Base-by-base conservation (phyloP, 92 coral and sea anemone genomes). In the Nematostella vectensis region DNA sequence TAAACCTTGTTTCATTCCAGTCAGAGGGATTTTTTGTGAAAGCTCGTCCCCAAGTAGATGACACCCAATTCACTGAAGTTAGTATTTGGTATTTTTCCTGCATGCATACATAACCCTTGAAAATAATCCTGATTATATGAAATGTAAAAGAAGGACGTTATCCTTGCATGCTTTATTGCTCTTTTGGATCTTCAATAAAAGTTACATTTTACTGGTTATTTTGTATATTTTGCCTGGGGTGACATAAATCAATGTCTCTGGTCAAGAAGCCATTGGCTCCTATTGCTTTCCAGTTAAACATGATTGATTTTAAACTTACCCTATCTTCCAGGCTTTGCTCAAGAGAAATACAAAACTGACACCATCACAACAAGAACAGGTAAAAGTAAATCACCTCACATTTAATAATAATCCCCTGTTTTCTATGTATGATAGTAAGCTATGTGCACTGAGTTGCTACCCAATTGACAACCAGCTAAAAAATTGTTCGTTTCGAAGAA, bases 271-370 rank as follows among this genome's bases (percentile, higher is more conserved):
- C n/a, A n/a, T n/a, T n/a, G n/a, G n/a, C n/a, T n/a, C n/a, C n/a
- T n/a, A n/a, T n/a, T n/a, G n/a, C 15, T 36, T 36, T 36, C 8
- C 42, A 15, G 8, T 8, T 36, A 15, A 36, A 36, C 9, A 15
- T 36, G 42, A 8, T 36, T 36, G 42, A 36, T 15, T 36, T 36
- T 36, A 36, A 8, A 13, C 15, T 0, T 8, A 25, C 31, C n/a
- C 3, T 12, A 11, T 49, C 11, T 37, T 42, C 29, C 67, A 91
- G 98, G 96, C 91, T 17, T 81, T 91, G 44, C 44, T 91, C 11
- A 86, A 87, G 71, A 72, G 98, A 44, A 91, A 91, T 48, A 87
- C 83, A 67, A 96, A 91, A 60, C 84, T 91, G 2, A 87, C 98
- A 4, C 98, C 93, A 0, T 61, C 75, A 43, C 59, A 77, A 28